A percentile compares a stretch with the other conserved stretches of the same genome.
Conservation (phyloP, 1,140 invertebrate species). For the Atta colombica region DNA sequence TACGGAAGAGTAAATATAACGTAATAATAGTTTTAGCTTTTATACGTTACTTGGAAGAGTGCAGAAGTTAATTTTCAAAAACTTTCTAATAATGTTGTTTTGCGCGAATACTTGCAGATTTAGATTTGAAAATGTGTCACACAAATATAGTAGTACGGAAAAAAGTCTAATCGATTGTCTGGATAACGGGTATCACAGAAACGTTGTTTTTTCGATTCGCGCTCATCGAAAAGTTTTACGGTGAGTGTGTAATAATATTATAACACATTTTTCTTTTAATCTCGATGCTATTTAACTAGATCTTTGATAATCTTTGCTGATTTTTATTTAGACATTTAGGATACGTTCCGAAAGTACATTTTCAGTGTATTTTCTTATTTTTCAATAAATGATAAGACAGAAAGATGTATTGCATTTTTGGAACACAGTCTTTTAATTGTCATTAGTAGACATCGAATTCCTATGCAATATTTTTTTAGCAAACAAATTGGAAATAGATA, state of each 20-base stretch:
- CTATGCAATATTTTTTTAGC: too few relatives aligned
- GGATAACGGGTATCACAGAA: neutral
- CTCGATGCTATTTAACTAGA: neutral
- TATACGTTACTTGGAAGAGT: neutral
- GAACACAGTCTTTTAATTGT: neutral
- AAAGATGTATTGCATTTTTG: too few relatives aligned
- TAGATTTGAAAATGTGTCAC: slow-evolving; percentile 6
- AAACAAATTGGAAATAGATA: too few relatives aligned
- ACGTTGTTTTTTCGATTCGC: slow-evolving; percentile 4
- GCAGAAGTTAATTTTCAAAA: neutral
- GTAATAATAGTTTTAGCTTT: neutral
- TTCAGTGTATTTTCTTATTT: too few relatives aligned
- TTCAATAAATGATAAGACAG: too few relatives aligned
- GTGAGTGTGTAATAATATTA: slow-evolving; percentile 35
- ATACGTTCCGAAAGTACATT: too few relatives aligned
- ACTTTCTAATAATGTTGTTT: neutral
- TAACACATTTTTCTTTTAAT: neutral
- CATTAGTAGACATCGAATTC: neutral
- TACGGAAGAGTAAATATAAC: neutral
- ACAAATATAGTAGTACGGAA: neutral
- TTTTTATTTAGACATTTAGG: neutral
- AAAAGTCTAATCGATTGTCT: neutral
- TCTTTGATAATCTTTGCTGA: neutral
- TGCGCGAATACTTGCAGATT: slow-evolving; percentile 13
- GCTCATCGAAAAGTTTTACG: slow-evolving; percentile 5